Conservation (phyloP, 2,797 vertebrate genomes). For the Paratrypauchen microcephalus region DNA sequence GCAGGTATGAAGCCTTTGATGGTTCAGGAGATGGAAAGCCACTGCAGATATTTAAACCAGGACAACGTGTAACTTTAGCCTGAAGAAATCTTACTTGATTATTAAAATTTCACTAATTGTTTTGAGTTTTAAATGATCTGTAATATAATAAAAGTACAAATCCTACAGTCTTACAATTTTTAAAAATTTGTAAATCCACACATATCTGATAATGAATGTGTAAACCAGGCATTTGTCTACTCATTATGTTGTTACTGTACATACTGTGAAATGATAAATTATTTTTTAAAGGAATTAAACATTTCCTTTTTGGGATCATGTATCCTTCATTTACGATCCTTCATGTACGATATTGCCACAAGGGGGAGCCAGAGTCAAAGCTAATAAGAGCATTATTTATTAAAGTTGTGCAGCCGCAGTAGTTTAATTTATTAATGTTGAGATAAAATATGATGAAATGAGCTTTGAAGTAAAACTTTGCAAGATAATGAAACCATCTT, state of each 20-base stretch:
- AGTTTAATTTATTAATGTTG: slow-evolving; percentile 1
- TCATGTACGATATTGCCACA: slow-evolving; percentile 1
- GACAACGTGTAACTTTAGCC: slow-evolving; percentile 91
- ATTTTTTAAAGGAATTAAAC: slow-evolving; percentile 20
- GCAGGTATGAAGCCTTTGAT: slow-evolving; percentile 87
- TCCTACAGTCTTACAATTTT: neutral
- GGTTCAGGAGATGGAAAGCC: slow-evolving; percentile 78
- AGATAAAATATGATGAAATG: neutral
- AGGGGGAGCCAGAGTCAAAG: slow-evolving; percentile 15
- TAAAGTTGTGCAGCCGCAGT: neutral
- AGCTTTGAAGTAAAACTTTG: neutral
- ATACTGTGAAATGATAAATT: slow-evolving; percentile 29
- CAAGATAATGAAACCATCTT: neutral
- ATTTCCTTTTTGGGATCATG: neutral
- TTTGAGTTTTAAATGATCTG: neutral
- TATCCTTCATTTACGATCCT: neutral
- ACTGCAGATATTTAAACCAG: slow-evolving; percentile 76
- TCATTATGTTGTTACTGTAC: slow-evolving; percentile 40
- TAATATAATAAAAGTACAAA: slow-evolving; percentile 10
- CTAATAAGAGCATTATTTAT: neutral
- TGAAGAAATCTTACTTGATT: slow-evolving; percentile 47
- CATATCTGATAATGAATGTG: slow-evolving; percentile 2
- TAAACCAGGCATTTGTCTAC: slow-evolving; percentile 8
- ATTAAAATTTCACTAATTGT: neutral
- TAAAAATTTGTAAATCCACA: slow-evolving; percentile 3